Evolutionary conservation across 2,888 invertebrate species (phyloP), one percentile per base, ranked within the genome.

Genomic region (Acronicta aceris): DNA sequence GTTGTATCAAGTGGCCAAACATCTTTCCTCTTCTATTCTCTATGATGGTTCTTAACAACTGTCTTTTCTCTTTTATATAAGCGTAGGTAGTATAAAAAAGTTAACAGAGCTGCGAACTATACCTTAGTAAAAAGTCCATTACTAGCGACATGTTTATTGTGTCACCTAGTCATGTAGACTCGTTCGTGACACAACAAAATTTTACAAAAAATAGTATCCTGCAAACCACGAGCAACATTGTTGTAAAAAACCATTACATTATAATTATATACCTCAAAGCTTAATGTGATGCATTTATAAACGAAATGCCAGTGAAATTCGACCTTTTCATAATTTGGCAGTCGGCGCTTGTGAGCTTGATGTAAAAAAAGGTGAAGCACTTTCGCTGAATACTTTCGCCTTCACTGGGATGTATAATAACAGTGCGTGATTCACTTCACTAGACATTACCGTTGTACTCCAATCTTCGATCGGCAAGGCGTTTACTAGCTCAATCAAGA

Each of bases 321-420:
- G 81, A 83, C 86, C 85, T 86, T 81, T 86, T 78, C 72, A 68
- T 76, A 81, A 78, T 78, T 71, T 68, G 76, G 71, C 69, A 59
- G 76, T 58, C 53, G 59, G 55, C 36, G 60, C 59, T 54, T 48
- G 48, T 56, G 25, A 72, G 55, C 65, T 78, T 65, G 62, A 56
- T 65, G 74, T 68, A 79, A 76, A 76, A 21, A 70, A 71, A 65
- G 57, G 65, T 55, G 67, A 69, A 67, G 72, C 80, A 89, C 92
- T 92, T 92, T 92, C 92, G 88, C 90, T 86, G 77, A 82, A 82
- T 81, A 90, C 92, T 92, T 92, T 92, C 92, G 88, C 88, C 88
- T 87, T 90, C 87, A 81, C 79, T 82, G 78, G 61, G 80, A 79
- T 54, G 79, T 82, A 79, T 84, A 86, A 85, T 81, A 78, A 69